phyloP scores from a whole-genome alignment of 2,888 invertebrate genomes.

The Drosophila neutralis region DNA sequence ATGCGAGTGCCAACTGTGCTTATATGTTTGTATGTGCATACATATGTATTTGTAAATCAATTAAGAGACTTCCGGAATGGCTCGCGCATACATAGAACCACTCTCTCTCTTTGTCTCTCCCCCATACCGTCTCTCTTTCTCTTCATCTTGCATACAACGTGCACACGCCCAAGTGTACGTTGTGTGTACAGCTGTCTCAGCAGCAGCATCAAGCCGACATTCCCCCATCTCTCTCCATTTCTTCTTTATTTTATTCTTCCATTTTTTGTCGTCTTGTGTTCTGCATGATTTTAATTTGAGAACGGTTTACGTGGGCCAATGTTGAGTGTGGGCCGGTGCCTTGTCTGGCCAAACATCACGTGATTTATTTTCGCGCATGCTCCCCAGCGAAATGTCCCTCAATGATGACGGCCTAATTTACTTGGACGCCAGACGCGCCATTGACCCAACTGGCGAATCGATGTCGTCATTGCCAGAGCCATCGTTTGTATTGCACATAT shows the following conservation, averaged over 20 bases:
- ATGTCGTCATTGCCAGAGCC: constrained; percentile 38
- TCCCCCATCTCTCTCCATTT: neutral
- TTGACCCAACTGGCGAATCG: constrained; percentile 46
- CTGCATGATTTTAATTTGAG: constrained; percentile 24
- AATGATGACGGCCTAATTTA: constrained; percentile 17
- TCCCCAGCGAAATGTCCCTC: constrained; percentile 8
- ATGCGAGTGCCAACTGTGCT: neutral
- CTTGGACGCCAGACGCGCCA: constrained; percentile 31
- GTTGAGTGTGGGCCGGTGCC: constrained; percentile 45
- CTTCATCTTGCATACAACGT: constrained; percentile 6
- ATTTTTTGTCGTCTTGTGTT: neutral
- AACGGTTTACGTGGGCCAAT: constrained; percentile 52
- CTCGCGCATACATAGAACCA: constrained; percentile 13
- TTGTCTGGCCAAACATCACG: constrained; percentile 62
- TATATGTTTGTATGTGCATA: neutral
- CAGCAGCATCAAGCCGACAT: constrained; percentile 3
- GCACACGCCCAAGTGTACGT: constrained; percentile 56
- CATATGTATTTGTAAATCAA: constrained; percentile 34
- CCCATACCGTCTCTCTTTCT: constrained; percentile 2
- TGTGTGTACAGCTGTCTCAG: constrained; percentile 9
- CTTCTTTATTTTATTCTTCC: neutral
- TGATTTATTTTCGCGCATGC: constrained; percentile 71
- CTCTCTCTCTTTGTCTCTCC: neutral
- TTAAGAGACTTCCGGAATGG: constrained; percentile 54
- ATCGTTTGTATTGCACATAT: neutral